Percentiles rank a stretch among this genome's conserved stretches.
phyloP scores from a whole-genome alignment of 2,888 invertebrate species.

The Allolobophora icterica region DNA sequence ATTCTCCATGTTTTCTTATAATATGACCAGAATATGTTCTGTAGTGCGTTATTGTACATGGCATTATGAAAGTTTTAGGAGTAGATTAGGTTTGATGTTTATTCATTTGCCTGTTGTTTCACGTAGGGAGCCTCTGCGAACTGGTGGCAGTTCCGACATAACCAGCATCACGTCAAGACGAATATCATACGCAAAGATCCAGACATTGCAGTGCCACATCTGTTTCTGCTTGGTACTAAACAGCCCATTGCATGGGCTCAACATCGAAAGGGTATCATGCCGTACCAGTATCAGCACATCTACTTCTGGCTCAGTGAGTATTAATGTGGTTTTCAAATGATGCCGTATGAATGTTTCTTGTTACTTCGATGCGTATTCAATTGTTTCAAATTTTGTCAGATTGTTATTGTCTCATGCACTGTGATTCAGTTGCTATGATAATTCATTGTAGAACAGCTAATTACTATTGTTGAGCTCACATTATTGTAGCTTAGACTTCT shows the following conservation, averaged over 20 bases:
- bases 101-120: neutral
- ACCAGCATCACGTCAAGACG: constrained; percentile 62
- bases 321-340: neutral
- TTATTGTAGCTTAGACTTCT: too few species aligned
- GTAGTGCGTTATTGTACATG: neutral
- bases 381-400: neutral
- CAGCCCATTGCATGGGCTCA: constrained; percentile 57
- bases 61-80: neutral
- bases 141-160: constrained; percentile 65
- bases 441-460: neutral
- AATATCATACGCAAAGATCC: constrained; percentile 61
- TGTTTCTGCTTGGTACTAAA: constrained; percentile 59
- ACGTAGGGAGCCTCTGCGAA: constrained; percentile 60
- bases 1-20: too few species aligned
- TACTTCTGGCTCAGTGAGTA: constrained; percentile 62
- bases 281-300: constrained; percentile 60
- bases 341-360: neutral
- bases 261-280: constrained; percentile 58
- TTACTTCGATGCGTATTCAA: neutral
- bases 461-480: too few species aligned
- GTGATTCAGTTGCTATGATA: neutral
- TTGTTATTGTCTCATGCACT: neutral
- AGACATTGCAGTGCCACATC: constrained; percentile 56
- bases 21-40: too few species aligned
- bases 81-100: neutral